A percentile compares a stretch with the other conserved stretches of the same genome.
Conservation (phyloP, 2,113 vertebrate genomes). For the Pogonocichla stellata region DNA sequence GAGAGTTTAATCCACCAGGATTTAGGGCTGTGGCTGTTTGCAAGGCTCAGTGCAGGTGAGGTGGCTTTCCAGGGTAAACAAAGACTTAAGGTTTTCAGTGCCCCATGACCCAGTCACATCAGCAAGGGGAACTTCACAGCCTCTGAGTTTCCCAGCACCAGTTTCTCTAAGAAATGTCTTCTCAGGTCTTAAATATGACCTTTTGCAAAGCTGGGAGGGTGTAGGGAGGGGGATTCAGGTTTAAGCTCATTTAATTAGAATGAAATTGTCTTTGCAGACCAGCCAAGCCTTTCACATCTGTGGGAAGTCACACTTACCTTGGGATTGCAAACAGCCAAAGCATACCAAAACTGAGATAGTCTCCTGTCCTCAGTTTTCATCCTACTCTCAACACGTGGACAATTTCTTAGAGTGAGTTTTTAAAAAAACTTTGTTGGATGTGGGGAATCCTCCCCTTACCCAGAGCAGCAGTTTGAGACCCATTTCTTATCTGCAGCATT, state of each 20-base stretch:
- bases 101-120: background rate
- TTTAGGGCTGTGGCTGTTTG: background rate
- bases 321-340: background rate
- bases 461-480: background rate
- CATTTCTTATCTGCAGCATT: background rate
- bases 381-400: background rate
- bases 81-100: background rate
- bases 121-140: background rate
- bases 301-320: background rate
- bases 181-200: background rate
- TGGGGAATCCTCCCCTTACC: background rate
- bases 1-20: background rate
- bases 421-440: background rate
- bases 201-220: background rate
- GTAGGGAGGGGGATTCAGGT: background rate
- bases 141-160: background rate
- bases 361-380: background rate
- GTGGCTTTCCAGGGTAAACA: constrained; percentile 15
- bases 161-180: background rate
- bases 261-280: background rate
- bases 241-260: background rate
- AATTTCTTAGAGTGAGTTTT: background rate
- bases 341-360: background rate
- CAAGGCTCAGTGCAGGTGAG: background rate
- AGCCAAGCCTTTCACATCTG: background rate